Base-by-base conservation (phyloP, 2,797 vertebrate species). In the Smutsia temminckii region DNA sequence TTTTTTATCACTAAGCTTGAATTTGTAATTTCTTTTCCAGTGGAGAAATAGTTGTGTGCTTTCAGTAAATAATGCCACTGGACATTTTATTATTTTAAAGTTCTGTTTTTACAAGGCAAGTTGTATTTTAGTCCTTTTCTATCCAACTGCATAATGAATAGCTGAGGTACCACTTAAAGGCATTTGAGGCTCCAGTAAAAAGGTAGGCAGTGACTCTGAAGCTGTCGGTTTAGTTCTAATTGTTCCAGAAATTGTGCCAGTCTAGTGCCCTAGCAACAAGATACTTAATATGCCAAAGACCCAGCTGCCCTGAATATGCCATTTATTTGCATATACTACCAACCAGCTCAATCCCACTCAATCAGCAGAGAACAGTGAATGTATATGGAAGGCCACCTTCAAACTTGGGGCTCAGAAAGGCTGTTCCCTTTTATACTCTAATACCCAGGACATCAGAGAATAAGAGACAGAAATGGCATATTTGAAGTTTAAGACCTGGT, bases 401-500 rank as follows among this genome's bases (percentile, higher is more conserved):
- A 93, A 74, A 85, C n/a, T 37, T 63, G 83, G 49, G 40, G 59
- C 78, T 80, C 59, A 91, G 77, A 85, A 5, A 94, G 55, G 46
- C 18, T 85, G 64, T 23, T 84, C 69, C 51, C 72, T 71, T 25
- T 71, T 59, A 91, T 80, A 59, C 10, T 94, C 49, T 90, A 88
- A 66, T n/a, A 84, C 51, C 53, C 29, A 93, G 34, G 72, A 87
- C 34, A 68, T 40, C 57, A 74, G 23, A 42, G 14, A 94, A 27
- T 78, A 95, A 91, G n/a, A 92, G 75, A 32, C 34, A 51, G 57
- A 92, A 94, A 94, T 55, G 46, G 51, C 29, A 84, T 64, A 84
- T 42, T 23, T 95, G 61, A 94, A 78, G 57, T 93, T 81, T 93
- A 91, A 96, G 69, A 91, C 74, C 21, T 89, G 27, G 21, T 75